These are phyloP conservation scores for Hirudo medicinalis DNA, from an alignment of 1,140 invertebrate species.

Conservation along the genomic window DNA sequence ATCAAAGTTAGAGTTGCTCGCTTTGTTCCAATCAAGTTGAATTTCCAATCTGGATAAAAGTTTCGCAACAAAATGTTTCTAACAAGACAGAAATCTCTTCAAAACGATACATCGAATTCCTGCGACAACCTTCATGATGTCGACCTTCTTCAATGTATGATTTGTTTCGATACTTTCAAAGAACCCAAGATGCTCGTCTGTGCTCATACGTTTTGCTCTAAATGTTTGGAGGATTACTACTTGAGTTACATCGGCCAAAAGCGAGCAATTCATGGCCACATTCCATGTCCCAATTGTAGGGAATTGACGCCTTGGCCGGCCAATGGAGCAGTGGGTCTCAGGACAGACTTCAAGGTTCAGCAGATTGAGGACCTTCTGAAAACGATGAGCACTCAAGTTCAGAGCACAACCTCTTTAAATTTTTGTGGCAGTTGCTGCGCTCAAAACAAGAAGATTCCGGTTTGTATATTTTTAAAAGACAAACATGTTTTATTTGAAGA, in stretches of 20 bases:
- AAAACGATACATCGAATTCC: too few relatives aligned
- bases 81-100: too few relatives aligned
- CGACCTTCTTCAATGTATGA: slow-evolving; percentile 24
- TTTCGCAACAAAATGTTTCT: too few relatives aligned
- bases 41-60: too few relatives aligned
- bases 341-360: slow-evolving; percentile 23
- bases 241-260: slow-evolving; percentile 19
- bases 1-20: too few relatives aligned
- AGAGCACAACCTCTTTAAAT: slow-evolving; percentile 1
- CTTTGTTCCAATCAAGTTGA: too few relatives aligned
- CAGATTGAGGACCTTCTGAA: slow-evolving; percentile 24
- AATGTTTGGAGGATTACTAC: slow-evolving; percentile 21
- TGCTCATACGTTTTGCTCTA: slow-evolving; percentile 23
- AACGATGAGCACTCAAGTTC: slow-evolving; percentile 20
- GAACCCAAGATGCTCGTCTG: slow-evolving; percentile 22
- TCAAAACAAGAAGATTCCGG: slow-evolving; percentile 17
- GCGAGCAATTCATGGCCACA: slow-evolving; percentile 19
- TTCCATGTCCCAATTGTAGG: slow-evolving; percentile 23
- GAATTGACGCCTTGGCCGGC: slow-evolving; percentile 22
- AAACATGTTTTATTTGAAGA: not conserved
- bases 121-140: not conserved
- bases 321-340: slow-evolving; percentile 19
- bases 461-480: not conserved
- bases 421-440: slow-evolving; percentile 18
- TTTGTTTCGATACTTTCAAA: slow-evolving; percentile 23